These are phyloP conservation scores for Epistrophe grossulariae DNA, from an alignment of 2,888 invertebrate species.

Conservation along the genomic window DNA sequence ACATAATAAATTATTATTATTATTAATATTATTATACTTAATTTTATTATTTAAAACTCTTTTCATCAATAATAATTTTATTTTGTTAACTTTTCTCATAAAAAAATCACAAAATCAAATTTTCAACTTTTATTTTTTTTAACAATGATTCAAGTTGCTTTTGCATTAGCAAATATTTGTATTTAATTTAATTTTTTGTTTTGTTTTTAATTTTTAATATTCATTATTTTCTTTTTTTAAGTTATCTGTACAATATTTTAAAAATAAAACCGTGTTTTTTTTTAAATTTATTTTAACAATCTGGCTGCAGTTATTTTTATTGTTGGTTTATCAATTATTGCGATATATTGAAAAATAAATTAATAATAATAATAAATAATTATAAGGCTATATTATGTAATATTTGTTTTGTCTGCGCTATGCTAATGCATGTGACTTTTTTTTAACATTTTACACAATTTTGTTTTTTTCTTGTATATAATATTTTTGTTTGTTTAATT, in stretches of 20 bases:
- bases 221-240: conserved; percentile 33
- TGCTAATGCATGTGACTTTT: conserved; percentile 69
- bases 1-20: conserved; percentile 73
- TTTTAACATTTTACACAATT: conserved; percentile 61
- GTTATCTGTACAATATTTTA: conserved; percentile 56
- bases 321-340: conserved; percentile 45
- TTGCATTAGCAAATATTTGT: conserved; percentile 44
- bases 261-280: conserved; percentile 52
- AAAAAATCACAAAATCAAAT: conserved; percentile 73
- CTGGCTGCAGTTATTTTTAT: conserved; percentile 36
- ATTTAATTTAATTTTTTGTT: conserved; percentile 14
- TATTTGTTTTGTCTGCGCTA: conserved; percentile 61
- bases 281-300: conserved; percentile 55
- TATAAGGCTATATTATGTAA: conserved; percentile 67
- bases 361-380: conserved; percentile 37
- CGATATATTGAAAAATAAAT: conserved; percentile 49
- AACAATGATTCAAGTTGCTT: conserved; percentile 63
- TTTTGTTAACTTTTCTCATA: conserved; percentile 75
- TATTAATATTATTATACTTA: conserved; percentile 49
- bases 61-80: conserved; percentile 62
- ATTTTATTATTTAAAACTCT: conserved; percentile 67
- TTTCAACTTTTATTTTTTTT: conserved; percentile 39
- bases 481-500: conserved; percentile 38
- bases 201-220: conserved; percentile 40
- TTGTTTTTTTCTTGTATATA: conserved; percentile 32